Evolutionary conservation across 2,113 vertebrate genomes (phyloP), one percentile per base, ranked within the genome.

Genomic region (Takifugu flavidus): DNA sequence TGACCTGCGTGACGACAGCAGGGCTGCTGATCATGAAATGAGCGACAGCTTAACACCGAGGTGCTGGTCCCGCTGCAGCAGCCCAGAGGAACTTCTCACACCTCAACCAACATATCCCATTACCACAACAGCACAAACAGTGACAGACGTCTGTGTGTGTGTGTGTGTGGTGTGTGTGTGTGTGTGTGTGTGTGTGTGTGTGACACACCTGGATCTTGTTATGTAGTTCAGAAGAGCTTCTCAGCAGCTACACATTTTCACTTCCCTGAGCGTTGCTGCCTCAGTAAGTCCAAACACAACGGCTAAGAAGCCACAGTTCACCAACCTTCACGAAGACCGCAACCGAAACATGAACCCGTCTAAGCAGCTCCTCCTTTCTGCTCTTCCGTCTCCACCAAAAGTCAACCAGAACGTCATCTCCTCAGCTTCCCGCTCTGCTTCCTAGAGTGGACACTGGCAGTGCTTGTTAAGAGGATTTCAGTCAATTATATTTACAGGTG

Each of bases 171-270:
- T 34, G 26, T 49, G 29, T 44, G 12, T 15, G 55, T 34, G 6
- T n/a, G 64, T 13, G 4, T 15, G 15, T 45, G 51, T 34, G 10
- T 51, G 62, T 55, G 51, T 71, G 55, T 46, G 26, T 59, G 25
- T 15, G 15, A 7, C 5, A 45, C 83, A 87, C 82, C 75, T 87
- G 85, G 82, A 72, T 65, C 79, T 80, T 72, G 65, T 88, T 89
- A 82, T 75, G 57, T 28, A 51, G 70, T 61, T 75, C 59, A 78
- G 62, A 59, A 67, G 68, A 55, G 42, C 58, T 50, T 43, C 61
- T 78, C 75, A 78, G 82, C 77, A 83, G 83, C 70, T 49, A 27
- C 62, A 72, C 51, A 69, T 72, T 75, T 72, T 58, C 72, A 69
- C 86, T 78, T 71, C 25, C 25, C 56, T 67, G 50, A 26, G 31